These are phyloP conservation scores for Hypanus sabinus DNA, from an alignment of 2,113 vertebrate genomes.

Conservation along the genomic window DNA sequence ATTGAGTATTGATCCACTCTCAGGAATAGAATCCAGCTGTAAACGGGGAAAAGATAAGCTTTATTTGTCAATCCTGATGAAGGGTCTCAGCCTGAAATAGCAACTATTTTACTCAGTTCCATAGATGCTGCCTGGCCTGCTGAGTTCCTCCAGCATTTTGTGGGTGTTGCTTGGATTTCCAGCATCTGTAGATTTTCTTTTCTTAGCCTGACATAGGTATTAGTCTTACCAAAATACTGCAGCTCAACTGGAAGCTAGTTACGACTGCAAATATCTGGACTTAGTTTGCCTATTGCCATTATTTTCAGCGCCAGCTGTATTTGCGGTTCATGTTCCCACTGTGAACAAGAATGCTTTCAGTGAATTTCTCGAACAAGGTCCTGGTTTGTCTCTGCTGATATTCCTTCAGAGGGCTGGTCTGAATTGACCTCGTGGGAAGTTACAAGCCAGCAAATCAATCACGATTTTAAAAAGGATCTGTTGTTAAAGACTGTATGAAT, in stretches of 20 bases:
- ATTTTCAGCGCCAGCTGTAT: background rate
- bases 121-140: too few relatives aligned
- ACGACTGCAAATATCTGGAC: background rate
- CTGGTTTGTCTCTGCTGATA: background rate
- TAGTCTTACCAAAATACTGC: background rate
- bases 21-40: too few relatives aligned
- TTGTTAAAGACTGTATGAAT: slow-evolving; percentile 28
- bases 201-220: background rate
- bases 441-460: background rate
- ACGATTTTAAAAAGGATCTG: background rate
- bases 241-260: background rate
- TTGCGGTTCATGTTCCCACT: slow-evolving; percentile 4
- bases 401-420: background rate
- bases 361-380: slow-evolving; percentile 4
- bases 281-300: background rate
- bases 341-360: background rate
- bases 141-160: too few relatives aligned
- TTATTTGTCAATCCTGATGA: too few relatives aligned
- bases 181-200: too few relatives aligned
- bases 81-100: too few relatives aligned
- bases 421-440: slow-evolving; percentile 26
- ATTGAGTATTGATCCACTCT: too few relatives aligned
- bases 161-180: too few relatives aligned
- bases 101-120: too few relatives aligned
- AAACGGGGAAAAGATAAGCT: too few relatives aligned